Evolutionary conservation across 1,140 invertebrate genomes (phyloP).

Genomic region (Lordiphosa clarofinis): DNA sequence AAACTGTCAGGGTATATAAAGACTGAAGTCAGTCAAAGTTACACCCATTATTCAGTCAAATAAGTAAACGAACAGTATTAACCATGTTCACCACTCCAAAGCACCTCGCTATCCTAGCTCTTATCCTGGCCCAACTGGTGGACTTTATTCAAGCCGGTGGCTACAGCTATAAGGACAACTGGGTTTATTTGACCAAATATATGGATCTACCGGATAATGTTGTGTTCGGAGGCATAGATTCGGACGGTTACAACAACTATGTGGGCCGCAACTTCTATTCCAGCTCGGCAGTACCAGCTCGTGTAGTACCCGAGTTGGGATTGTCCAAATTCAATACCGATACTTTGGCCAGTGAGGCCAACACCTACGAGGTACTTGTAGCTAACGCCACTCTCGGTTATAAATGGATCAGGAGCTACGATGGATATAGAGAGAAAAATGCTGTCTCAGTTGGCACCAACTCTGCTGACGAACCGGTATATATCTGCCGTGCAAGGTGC

Average conservation of each 20-base stretch:
- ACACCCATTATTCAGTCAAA: too few species aligned
- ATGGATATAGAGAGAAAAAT: slow-evolving; percentile 28
- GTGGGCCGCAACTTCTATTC: slow-evolving; percentile 25
- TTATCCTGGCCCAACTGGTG: slow-evolving; percentile 33
- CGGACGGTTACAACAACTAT: slow-evolving; percentile 37
- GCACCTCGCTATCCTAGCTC: slow-evolving; percentile 6
- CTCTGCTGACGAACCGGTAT: slow-evolving; percentile 29
- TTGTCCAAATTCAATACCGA: slow-evolving; percentile 27
- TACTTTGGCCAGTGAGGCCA: slow-evolving; percentile 8
- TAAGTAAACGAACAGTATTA: neutral
- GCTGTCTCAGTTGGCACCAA: slow-evolving; percentile 32
- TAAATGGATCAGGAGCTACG: slow-evolving; percentile 33
- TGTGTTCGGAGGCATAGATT: slow-evolving; percentile 38
- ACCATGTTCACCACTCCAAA: slow-evolving; percentile 22
- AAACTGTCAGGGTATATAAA: too few species aligned
- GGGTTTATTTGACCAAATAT: slow-evolving; percentile 25
- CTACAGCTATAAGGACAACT: slow-evolving; percentile 37
- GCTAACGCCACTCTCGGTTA: slow-evolving; percentile 20
- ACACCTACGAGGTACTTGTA: slow-evolving; percentile 30
- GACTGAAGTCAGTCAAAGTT: too few species aligned
- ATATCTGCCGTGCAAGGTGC: slow-evolving; percentile 22
- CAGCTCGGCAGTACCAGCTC: slow-evolving; percentile 21
- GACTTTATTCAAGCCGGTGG: slow-evolving; percentile 27
- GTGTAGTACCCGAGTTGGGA: slow-evolving; percentile 39
- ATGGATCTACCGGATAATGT: slow-evolving; percentile 29